Conservation (phyloP, 2,797 vertebrate species). For the Loris lydekkerianus region DNA sequence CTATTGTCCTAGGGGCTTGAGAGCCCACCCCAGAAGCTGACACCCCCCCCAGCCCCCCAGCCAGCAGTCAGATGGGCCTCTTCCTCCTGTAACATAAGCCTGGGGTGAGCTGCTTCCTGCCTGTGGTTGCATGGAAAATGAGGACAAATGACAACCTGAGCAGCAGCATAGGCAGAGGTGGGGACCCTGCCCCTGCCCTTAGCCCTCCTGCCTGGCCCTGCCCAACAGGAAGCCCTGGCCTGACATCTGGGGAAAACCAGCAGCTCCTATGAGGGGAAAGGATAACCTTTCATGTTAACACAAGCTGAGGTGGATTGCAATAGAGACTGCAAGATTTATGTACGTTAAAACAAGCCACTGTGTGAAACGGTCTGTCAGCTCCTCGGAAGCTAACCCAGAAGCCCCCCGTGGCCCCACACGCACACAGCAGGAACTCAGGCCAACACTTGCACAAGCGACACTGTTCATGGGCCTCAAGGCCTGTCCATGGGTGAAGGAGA, state of each 20-base stretch:
- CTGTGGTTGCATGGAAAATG: not conserved
- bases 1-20: not conserved
- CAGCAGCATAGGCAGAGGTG: not conserved
- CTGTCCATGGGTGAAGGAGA: not conserved
- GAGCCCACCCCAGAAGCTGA: not conserved
- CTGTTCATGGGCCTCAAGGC: not conserved
- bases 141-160: not conserved
- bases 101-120: accelerated
- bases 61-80: not conserved
- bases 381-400: too few species aligned
- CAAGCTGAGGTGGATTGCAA: too few species aligned
- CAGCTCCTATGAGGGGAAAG: accelerated
- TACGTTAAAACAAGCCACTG: too few species aligned
- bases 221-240: too few species aligned
- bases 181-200: not conserved
- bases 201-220: too few species aligned
- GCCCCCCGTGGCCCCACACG: too few species aligned
- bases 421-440: not conserved
- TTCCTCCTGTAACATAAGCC: not conserved
- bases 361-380: accelerated
- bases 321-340: accelerated
- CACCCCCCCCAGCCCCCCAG: too few species aligned
- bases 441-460: accelerated
- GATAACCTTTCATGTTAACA: not conserved
- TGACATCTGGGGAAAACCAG: not conserved